Conservation (phyloP, 2,113 vertebrate species). For the Albula goreensis region DNA sequence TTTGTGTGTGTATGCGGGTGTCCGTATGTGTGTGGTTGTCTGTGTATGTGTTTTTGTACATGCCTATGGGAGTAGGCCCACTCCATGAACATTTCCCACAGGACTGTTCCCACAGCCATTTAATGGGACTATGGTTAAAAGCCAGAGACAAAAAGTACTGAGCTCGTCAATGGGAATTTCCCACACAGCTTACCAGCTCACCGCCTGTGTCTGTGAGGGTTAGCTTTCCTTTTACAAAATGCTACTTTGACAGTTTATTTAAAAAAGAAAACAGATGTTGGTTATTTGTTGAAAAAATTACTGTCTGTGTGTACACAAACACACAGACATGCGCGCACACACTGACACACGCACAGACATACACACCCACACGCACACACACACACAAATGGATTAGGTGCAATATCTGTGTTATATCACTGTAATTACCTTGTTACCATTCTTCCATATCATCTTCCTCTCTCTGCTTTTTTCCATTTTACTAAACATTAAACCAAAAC, state of each 20-base stretch:
- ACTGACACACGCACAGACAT: too few relatives aligned
- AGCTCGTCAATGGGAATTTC: not conserved
- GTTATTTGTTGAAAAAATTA: not conserved
- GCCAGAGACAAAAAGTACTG: not conserved
- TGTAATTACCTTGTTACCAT: not conserved
- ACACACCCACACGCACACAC: too few relatives aligned
- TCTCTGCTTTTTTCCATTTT: not conserved
- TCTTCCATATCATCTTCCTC: not conserved
- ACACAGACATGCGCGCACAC: too few relatives aligned
- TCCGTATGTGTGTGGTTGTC: conserved; percentile 26
- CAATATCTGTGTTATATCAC: not conserved
- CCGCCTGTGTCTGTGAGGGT: not conserved
- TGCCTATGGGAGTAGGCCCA: not conserved
- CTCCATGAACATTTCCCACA: not conserved
- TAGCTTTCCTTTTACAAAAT: not conserved
- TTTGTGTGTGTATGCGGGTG: not conserved
- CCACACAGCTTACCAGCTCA: not conserved
- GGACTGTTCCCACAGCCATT: conserved; percentile 35
- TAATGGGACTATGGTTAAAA: conserved; percentile 23
- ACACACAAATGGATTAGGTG: not conserved
- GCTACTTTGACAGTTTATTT: not conserved
- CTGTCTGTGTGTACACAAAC: not conserved
- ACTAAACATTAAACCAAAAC: not conserved
- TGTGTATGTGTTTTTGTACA: not conserved
- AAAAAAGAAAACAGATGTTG: not conserved